These are phyloP conservation scores for Plecturocebus donacophilus DNA, from an alignment of 2,113 vertebrate species.

Conservation along the genomic window DNA sequence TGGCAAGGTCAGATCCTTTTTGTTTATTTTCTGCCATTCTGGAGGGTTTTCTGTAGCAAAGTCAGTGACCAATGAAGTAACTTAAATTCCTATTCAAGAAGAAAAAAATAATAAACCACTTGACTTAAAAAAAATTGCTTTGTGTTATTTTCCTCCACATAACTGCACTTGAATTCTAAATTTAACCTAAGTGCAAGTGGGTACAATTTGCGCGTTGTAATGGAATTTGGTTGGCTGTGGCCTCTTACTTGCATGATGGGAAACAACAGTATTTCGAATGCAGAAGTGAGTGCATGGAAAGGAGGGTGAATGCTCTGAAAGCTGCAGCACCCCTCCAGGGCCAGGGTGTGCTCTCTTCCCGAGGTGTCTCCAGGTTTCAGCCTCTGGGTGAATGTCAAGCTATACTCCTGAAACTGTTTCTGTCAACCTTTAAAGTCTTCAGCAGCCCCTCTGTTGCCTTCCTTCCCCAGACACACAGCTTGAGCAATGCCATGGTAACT, in stretches of 20 bases:
- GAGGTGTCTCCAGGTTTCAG: neutral
- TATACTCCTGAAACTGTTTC: neutral
- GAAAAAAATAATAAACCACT: constrained; percentile 47
- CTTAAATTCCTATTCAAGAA: constrained; percentile 40
- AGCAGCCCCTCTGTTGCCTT: neutral
- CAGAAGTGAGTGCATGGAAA: neutral
- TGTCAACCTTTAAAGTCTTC: neutral
- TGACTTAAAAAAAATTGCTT: neutral
- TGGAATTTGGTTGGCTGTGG: neutral
- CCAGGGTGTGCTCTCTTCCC: fast-evolving
- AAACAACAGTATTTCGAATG: neutral
- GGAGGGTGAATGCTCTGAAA: neutral
- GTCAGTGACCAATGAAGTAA: constrained; percentile 47
- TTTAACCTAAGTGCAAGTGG: neutral
- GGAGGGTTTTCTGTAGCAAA: constrained; percentile 43
- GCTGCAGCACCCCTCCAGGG: neutral
- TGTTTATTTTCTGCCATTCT: constrained; percentile 18
- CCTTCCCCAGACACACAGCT: fast-evolving
- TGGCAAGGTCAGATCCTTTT: neutral
- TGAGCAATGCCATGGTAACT: neutral
- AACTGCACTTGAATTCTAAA: neutral
- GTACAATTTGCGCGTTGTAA: fast-evolving
- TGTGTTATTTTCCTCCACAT: neutral
- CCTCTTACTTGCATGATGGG: neutral
- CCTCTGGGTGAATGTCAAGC: neutral